Evolutionary conservation across 2,113 vertebrate species (phyloP).

Genomic region (Corythornis madagascariensis): DNA sequence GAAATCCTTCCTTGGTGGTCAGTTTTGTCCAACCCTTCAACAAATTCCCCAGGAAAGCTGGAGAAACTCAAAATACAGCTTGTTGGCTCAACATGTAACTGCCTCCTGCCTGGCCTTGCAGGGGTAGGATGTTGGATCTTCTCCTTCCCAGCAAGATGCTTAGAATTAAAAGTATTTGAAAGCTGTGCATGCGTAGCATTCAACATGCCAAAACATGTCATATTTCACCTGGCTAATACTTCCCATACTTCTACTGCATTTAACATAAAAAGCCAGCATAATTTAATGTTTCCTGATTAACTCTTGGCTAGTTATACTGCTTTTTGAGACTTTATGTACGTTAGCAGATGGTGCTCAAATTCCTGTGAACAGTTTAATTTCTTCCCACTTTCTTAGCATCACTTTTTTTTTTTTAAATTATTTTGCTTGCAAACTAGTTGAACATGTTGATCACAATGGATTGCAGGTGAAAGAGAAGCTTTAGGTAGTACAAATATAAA

Average conservation of each 20-base stretch:
- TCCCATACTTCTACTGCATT: neutral
- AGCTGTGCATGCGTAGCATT: neutral
- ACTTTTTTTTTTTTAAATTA: slow-evolving; percentile 37
- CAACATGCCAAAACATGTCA: neutral
- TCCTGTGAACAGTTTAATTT: slow-evolving; percentile 28
- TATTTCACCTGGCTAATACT: neutral
- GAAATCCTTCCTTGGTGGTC: neutral
- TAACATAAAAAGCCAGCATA: neutral
- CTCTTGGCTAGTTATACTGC: neutral
- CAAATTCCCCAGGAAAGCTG: neutral
- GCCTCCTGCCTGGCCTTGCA: neutral
- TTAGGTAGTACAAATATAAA: neutral
- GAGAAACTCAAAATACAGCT: neutral
- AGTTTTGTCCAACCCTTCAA: neutral
- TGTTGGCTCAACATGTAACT: neutral
- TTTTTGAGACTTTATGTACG: neutral
- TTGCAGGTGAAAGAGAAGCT: neutral
- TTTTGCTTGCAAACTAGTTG: slow-evolving; percentile 20
- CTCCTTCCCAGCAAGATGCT: neutral
- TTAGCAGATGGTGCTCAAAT: slow-evolving; percentile 17
- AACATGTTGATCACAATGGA: neutral
- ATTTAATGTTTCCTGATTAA: neutral
- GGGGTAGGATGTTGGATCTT: neutral
- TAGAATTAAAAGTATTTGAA: neutral
- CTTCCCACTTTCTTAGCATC: slow-evolving; percentile 15